phyloP scores from a whole-genome alignment of 2,888 invertebrate species.

The Napeogenes inachia region DNA sequence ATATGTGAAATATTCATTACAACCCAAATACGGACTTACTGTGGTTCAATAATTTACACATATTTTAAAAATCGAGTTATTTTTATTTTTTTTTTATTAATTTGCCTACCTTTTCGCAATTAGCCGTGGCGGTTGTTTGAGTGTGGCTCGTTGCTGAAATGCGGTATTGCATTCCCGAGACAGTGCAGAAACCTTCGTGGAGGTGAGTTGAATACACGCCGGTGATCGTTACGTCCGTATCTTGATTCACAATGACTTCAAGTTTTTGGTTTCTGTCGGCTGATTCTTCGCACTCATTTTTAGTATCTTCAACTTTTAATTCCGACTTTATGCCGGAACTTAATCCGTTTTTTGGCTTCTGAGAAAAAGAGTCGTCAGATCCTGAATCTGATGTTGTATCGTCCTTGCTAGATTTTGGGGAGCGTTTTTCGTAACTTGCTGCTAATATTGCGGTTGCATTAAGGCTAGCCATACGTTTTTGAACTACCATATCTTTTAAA shows the following conservation, averaged over 20 bases:
- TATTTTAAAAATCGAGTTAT: no score
- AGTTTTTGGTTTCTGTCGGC: constrained; percentile 77
- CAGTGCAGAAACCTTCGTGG: constrained; percentile 90
- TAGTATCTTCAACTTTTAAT: constrained; percentile 65
- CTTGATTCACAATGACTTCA: constrained; percentile 89
- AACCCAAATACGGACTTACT: constrained; percentile 5
- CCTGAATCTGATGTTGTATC: constrained; percentile 78
- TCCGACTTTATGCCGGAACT: constrained; percentile 76
- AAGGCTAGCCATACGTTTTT: constrained; percentile 93
- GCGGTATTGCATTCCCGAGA: constrained; percentile 90
- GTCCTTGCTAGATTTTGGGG: constrained; percentile 77
- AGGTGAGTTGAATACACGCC: constrained; percentile 90
- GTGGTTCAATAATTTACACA: no score
- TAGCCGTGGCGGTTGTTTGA: constrained; percentile 89
- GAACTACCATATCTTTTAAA: constrained; percentile 90
- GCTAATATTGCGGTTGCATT: constrained; percentile 94
- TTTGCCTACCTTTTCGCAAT: constrained; percentile 78
- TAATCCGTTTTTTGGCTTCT: constrained; percentile 74
- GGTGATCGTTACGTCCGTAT: constrained; percentile 91
- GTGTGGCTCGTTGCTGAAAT: constrained; percentile 92
- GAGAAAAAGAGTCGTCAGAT: constrained; percentile 72
- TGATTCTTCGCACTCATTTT: constrained; percentile 62
- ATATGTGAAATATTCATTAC: constrained; percentile 39
- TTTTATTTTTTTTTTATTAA: no score
- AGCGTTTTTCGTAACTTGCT: constrained; percentile 89